Conservation (phyloP, 2,797 vertebrate genomes). For the Tragopan temminckii region DNA sequence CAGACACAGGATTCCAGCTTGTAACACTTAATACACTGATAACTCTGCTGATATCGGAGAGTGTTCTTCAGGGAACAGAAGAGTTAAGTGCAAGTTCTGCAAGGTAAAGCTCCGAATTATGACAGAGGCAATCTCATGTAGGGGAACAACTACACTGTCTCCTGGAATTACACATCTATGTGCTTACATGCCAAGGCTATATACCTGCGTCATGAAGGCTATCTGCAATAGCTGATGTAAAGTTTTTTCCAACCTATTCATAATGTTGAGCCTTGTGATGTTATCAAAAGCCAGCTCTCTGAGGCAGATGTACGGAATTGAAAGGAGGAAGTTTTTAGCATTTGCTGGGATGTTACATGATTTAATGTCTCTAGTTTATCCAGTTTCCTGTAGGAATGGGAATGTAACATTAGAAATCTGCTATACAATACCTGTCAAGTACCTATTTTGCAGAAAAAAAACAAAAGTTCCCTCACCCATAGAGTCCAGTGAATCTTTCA, state of each 20-base stretch:
- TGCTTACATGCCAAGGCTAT: not conserved
- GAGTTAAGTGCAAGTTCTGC: conserved; percentile 25
- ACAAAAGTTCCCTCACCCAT: not conserved
- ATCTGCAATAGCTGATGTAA: not conserved
- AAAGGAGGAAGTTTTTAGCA: not conserved
- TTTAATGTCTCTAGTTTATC: not conserved
- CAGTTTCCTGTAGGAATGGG: conserved; percentile 5
- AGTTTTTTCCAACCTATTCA: not conserved
- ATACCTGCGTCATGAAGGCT: not conserved
- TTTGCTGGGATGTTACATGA: conserved; percentile 1
- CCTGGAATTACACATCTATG: not conserved
- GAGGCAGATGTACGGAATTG: not conserved
- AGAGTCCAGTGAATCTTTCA: conserved; percentile 21
- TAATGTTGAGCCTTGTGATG: not conserved
- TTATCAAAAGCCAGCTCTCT: not conserved
- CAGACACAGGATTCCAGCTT: not conserved
- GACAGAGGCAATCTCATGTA: not conserved
- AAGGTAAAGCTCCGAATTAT: not conserved
- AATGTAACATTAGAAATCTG: conserved; percentile 55
- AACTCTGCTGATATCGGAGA: not conserved
- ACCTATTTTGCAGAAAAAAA: not conserved
- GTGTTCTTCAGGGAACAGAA: not conserved
- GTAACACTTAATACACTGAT: not conserved
- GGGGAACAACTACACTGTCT: not conserved
- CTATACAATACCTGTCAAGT: conserved; percentile 35